phyloP scores from a whole-genome alignment of 2,113 vertebrate genomes.

The Jacana jacana region DNA sequence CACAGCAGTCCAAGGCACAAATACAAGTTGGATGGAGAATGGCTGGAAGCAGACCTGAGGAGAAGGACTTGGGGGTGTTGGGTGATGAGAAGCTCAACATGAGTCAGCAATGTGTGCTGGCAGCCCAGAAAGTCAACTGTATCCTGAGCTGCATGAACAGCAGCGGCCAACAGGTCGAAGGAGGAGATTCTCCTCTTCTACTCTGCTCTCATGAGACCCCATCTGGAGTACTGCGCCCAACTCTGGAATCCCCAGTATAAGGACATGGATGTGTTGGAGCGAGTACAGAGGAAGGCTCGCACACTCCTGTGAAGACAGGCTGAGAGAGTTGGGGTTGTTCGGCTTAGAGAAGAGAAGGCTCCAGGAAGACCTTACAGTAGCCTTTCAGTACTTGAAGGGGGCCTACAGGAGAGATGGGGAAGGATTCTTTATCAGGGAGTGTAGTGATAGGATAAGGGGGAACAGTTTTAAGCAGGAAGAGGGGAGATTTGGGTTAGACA shows the following conservation, averaged over 20 bases:
- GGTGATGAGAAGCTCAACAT: not conserved
- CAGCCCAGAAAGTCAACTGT: not conserved
- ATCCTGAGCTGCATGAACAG: not conserved
- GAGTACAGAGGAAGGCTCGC: not conserved
- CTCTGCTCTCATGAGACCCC: not conserved
- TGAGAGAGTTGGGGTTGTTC: not conserved
- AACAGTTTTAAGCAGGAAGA: not conserved
- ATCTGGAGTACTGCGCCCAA: not conserved
- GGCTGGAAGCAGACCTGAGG: not conserved
- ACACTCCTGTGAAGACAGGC: not conserved
- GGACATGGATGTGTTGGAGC: not conserved
- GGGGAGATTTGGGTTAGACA: not conserved
- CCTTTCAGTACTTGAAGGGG: not conserved
- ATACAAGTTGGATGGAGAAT: not conserved
- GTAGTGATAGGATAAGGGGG: not conserved
- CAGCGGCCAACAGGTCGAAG: not conserved
- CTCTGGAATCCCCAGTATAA: not conserved
- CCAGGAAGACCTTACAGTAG: not conserved
- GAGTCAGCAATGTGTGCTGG: not conserved
- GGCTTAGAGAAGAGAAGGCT: not conserved
- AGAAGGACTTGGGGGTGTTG: not conserved
- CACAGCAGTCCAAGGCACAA: not conserved
- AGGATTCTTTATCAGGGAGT: not conserved
- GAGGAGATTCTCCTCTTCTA: not conserved
- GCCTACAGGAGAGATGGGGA: not conserved